These are phyloP conservation scores for Mico argentatus DNA, from an alignment of 2,797 vertebrate genomes.

Conservation along the genomic window DNA sequence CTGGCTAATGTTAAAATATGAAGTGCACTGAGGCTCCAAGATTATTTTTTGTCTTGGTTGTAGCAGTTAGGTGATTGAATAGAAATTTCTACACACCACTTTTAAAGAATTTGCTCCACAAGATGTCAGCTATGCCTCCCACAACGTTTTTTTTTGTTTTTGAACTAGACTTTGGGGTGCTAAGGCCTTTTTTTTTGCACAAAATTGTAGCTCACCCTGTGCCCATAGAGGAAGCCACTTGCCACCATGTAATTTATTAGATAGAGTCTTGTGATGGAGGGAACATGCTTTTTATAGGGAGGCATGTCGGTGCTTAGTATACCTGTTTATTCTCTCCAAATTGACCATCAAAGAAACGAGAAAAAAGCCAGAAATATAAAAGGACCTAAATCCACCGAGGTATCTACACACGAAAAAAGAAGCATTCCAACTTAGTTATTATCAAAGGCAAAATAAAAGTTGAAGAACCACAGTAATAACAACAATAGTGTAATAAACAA, in stretches of 20 bases:
- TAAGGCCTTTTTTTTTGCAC: background rate
- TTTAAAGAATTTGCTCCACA: background rate
- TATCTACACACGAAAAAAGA: background rate
- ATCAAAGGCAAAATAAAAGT: background rate
- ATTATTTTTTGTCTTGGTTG: background rate
- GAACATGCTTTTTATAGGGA: background rate
- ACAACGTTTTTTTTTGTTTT: background rate
- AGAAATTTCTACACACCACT: background rate
- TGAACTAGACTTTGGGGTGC: background rate
- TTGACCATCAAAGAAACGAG: background rate
- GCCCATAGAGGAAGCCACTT: background rate
- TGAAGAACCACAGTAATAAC: background rate
- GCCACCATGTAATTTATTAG: background rate
- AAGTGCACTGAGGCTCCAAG: background rate
- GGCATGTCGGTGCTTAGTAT: background rate
- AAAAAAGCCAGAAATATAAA: background rate
- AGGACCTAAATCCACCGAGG: background rate
- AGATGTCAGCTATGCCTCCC: background rate
- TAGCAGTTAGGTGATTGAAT: background rate
- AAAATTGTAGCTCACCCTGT: background rate
- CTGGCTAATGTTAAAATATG: background rate
- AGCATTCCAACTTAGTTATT: background rate
- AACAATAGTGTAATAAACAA: background rate
- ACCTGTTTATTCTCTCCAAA: background rate
- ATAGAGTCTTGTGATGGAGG: background rate